Evolutionary conservation across 2,888 invertebrate genomes (phyloP).

Genomic region (Alentia gelatinosa): DNA sequence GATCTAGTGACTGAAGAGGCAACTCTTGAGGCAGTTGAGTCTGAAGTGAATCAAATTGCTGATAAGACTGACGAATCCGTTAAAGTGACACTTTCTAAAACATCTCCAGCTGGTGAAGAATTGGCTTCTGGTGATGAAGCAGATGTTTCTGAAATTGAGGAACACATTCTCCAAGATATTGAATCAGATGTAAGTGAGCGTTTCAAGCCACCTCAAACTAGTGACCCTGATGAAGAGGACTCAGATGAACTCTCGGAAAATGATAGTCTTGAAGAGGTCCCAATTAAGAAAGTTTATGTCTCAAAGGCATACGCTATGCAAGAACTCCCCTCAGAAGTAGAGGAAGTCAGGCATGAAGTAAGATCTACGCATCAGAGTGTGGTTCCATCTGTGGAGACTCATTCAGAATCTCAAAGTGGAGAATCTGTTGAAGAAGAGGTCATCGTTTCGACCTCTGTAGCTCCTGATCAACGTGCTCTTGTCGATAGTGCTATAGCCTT

Average conservation of each 20-base stretch:
- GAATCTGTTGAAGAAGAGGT: neutral
- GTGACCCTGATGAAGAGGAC: neutral
- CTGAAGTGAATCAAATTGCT: neutral
- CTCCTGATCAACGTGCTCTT: neutral
- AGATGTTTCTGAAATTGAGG: constrained; percentile 49
- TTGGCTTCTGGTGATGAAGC: constrained; percentile 50
- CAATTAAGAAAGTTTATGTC: neutral
- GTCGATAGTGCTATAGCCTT: neutral
- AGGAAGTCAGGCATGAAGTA: neutral
- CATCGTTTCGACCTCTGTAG: neutral
- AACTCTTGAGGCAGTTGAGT: neutral
- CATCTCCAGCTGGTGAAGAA: constrained; percentile 43
- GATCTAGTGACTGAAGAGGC: neutral
- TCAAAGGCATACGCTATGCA: neutral
- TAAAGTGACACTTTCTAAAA: constrained; percentile 42
- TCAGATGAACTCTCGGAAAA: constrained; percentile 31
- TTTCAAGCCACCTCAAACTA: neutral
- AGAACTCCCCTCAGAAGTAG: neutral
- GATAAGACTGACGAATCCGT: constrained; percentile 3
- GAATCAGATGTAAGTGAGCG: constrained; percentile 47
- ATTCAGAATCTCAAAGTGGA: neutral
- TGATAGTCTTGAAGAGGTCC: constrained; percentile 30
- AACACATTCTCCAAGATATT: constrained; percentile 41
- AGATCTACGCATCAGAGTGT: neutral
- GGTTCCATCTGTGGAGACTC: neutral